A percentile compares a stretch with the other conserved stretches of the same genome.
Evolutionary conservation across 2,888 invertebrate genomes (phyloP).

Genomic region (Acronicta psi): DNA sequence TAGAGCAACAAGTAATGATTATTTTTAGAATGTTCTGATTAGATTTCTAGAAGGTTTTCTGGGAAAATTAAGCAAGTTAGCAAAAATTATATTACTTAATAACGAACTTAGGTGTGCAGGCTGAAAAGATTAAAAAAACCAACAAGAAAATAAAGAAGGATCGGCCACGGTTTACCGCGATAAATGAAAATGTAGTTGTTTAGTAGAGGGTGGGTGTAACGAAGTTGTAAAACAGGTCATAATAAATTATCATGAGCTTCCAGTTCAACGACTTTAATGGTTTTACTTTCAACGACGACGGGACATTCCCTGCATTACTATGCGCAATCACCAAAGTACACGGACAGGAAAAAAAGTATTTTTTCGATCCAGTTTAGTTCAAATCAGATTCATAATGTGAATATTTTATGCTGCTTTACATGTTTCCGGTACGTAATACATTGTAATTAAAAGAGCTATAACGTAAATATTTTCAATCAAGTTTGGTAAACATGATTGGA

Average conservation of each 20-base stretch:
- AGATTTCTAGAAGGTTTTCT: conserved; percentile 9
- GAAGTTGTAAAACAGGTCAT: conserved; percentile 48
- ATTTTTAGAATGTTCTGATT: conserved; percentile 12
- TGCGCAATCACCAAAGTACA: conserved; percentile 18
- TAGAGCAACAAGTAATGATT: conserved; percentile 9
- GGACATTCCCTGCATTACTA: conserved; percentile 22
- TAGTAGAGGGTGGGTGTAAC: conserved; percentile 41
- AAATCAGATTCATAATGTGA: conserved; percentile 7
- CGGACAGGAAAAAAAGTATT: conserved; percentile 8
- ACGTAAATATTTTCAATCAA: conserved; percentile 33
- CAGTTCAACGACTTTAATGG: conserved; percentile 46
- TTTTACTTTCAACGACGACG: conserved; percentile 53
- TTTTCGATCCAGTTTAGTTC: not conserved
- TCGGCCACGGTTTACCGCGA: conserved; percentile 26
- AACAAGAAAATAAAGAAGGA: conserved; percentile 30
- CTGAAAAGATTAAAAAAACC: conserved; percentile 13
- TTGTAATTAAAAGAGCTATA: conserved; percentile 27
- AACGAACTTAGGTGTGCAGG: conserved; percentile 2
- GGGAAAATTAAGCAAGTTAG: too few species aligned
- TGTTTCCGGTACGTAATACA: conserved; percentile 33
- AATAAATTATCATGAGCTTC: conserved; percentile 41
- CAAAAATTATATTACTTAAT: not conserved
- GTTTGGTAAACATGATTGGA: conserved; percentile 23
- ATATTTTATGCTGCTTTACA: conserved; percentile 15
- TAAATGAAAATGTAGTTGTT: conserved; percentile 48